phyloP scores from a whole-genome alignment of 2,113 vertebrate species.

The Leptocoma aspasia region DNA sequence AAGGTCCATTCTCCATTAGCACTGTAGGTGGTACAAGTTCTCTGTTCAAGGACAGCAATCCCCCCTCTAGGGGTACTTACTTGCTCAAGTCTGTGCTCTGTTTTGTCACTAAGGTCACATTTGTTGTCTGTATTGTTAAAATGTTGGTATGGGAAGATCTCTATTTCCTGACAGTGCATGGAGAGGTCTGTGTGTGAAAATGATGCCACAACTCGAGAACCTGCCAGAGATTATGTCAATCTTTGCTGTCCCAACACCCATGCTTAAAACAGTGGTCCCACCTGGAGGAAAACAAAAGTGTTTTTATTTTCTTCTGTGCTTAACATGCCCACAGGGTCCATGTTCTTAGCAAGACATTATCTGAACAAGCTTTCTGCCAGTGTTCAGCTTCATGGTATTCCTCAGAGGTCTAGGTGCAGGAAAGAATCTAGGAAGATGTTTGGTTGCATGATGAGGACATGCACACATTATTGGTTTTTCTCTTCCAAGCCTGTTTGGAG shows the following conservation, averaged over 20 bases:
- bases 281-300: neutral
- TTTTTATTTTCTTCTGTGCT: neutral
- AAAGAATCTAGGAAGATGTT: neutral
- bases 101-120: neutral
- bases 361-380: neutral
- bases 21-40: neutral
- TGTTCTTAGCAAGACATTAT: neutral
- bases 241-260: neutral
- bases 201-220: neutral
- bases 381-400: neutral
- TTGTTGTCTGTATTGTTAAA: neutral
- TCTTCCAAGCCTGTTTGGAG: neutral
- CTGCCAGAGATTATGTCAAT: neutral
- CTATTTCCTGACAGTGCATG: neutral
- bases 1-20: neutral
- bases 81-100: neutral
- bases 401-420: neutral
- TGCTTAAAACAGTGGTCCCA: neutral
- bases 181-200: neutral
- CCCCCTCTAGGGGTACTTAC: neutral
- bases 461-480: neutral
- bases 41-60: neutral
- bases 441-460: neutral
- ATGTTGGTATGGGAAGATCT: neutral
- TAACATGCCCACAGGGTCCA: neutral